phyloP scores from a whole-genome alignment of 2,888 invertebrate species.

The Schizotus pectinicornis region DNA sequence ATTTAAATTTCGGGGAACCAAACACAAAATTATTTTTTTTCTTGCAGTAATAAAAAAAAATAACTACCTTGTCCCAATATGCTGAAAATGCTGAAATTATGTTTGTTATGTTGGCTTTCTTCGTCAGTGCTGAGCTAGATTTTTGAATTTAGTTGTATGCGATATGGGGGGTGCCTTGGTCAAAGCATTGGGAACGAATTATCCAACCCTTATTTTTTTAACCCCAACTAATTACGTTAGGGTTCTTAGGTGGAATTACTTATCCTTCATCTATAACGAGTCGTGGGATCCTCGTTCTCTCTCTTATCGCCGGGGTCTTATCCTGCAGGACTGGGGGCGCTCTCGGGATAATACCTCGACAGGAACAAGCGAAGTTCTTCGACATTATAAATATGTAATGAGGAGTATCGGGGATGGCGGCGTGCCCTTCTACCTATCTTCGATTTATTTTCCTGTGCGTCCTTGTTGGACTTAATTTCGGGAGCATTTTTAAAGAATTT shows the following conservation, averaged over 20 bases:
- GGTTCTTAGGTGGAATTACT: slow-evolving; percentile 74
- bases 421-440: not conserved
- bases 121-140: not conserved
- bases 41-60: too few relatives aligned
- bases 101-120: too few relatives aligned
- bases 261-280: slow-evolving; percentile 61
- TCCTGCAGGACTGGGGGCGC: slow-evolving; percentile 18
- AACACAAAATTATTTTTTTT: slow-evolving; percentile 13
- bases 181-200: slow-evolving; percentile 41
- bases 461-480: too few relatives aligned
- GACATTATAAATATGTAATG: slow-evolving; percentile 44
- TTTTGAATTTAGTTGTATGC: not conserved
- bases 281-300: slow-evolving; percentile 31
- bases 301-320: slow-evolving; percentile 20
- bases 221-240: slow-evolving; percentile 73
- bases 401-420: slow-evolving; percentile 33
- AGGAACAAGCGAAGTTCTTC: slow-evolving; percentile 36
- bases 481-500: too few relatives aligned
- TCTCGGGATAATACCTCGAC: slow-evolving; percentile 21
- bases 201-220: slow-evolving; percentile 65
- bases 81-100: not conserved
- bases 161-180: not conserved
- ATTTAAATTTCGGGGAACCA: slow-evolving; percentile 37
- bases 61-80: too few relatives aligned
- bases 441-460: slow-evolving; percentile 15